Evolutionary conservation across 2,888 invertebrate species (phyloP).

Genomic region (Smittia sp.): DNA sequence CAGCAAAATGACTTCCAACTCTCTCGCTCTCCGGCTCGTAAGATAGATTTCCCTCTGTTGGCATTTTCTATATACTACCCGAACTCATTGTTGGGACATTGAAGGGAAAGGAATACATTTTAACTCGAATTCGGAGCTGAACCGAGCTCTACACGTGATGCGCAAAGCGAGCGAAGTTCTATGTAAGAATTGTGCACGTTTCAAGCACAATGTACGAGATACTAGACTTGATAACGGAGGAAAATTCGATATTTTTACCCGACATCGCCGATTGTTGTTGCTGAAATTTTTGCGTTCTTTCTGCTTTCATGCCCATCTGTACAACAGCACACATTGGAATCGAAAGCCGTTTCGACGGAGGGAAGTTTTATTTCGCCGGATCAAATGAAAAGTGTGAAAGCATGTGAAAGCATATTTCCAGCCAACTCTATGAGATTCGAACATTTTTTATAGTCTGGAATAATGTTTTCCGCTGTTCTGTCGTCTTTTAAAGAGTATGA

Average conservation of each 20-base stretch:
- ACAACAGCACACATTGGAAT: conserved; percentile 10
- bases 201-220: conserved; percentile 12
- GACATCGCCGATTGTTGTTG: conserved; percentile 4
- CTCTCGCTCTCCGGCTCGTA: neutral
- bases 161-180: conserved; percentile 27
- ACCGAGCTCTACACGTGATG: conserved; percentile 36
- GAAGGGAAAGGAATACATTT: conserved; percentile 7
- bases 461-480: too few species aligned
- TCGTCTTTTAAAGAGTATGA: too few species aligned
- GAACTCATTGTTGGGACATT: neutral
- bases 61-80: too few species aligned
- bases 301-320: conserved; percentile 7
- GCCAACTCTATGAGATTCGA: too few species aligned
- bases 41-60: too few species aligned
- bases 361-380: too few species aligned
- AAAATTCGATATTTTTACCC: conserved; percentile 40
- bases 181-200: conserved; percentile 12
- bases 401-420: too few species aligned
- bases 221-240: conserved; percentile 40
- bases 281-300: conserved; percentile 16
- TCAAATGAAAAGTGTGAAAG: too few species aligned
- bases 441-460: too few species aligned
- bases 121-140: conserved; percentile 22
- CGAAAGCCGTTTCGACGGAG: neutral
- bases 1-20: neutral